Evolutionary conservation across 2,113 vertebrate species (phyloP).

Genomic region (Arizona elegans): DNA sequence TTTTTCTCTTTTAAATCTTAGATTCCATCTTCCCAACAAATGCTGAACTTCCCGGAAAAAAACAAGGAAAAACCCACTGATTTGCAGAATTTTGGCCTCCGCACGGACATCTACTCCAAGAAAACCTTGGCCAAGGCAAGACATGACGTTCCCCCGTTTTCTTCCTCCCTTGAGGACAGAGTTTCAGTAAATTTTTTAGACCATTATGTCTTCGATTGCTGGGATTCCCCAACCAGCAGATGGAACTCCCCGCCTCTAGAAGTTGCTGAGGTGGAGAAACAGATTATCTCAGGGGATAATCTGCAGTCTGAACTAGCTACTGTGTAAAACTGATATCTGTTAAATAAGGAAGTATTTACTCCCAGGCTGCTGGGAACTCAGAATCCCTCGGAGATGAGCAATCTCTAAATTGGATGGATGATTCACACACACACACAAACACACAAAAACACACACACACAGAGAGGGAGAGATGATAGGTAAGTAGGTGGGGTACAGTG

Average conservation of each 20-base stretch:
- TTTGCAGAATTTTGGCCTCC: slow-evolving; percentile 94
- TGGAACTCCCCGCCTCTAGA: background rate
- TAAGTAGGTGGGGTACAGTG: no score
- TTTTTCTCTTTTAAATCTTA: slow-evolving; percentile 41
- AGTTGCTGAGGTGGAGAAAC: background rate
- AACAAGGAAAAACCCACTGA: slow-evolving; percentile 90
- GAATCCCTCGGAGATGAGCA: background rate
- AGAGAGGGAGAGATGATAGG: background rate
- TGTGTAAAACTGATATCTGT: background rate
- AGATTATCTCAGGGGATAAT: background rate
- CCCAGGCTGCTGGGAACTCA: no score
- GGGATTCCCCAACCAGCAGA: no score
- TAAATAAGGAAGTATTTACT: background rate
- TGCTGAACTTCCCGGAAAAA: slow-evolving; percentile 92
- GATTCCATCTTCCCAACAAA: slow-evolving; percentile 90
- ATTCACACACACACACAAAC: no score
- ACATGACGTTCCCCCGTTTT: fast-evolving
- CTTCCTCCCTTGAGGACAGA: background rate
- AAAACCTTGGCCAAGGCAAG: slow-evolving; percentile 88
- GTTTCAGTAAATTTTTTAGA: background rate
- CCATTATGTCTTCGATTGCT: background rate
- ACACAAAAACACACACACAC: no score
- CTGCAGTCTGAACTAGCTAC: background rate
- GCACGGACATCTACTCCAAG: slow-evolving; percentile 90
- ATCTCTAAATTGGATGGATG: background rate